Conservation (phyloP, 2,797 vertebrate genomes). For the Gymnothorax reevesii region DNA sequence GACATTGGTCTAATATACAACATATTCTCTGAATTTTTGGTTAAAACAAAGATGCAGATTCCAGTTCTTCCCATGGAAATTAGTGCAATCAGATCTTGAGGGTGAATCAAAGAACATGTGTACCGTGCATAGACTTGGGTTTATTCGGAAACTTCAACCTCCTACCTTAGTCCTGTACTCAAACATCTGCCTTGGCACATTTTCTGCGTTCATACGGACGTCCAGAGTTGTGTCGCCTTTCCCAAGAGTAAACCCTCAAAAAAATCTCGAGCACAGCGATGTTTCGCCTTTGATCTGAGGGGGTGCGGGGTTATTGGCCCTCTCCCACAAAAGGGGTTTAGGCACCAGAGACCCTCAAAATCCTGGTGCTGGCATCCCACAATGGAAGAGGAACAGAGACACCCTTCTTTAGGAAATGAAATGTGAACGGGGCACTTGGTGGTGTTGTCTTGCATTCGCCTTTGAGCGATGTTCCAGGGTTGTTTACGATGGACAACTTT, state of each 20-base stretch:
- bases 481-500: slow-evolving; percentile 63
- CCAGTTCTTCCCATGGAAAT: not conserved
- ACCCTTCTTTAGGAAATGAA: slow-evolving; percentile 59
- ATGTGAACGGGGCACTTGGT: slow-evolving; percentile 54
- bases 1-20: not conserved
- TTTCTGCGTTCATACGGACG: slow-evolving; percentile 45
- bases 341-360: slow-evolving; percentile 67
- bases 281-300: slow-evolving; percentile 75
- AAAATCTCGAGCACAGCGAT: slow-evolving; percentile 69
- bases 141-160: slow-evolving; percentile 51
- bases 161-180: slow-evolving; percentile 62
- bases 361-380: slow-evolving; percentile 69
- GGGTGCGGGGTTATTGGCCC: slow-evolving; percentile 72
- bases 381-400: slow-evolving; percentile 58
- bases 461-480: slow-evolving; percentile 57
- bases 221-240: slow-evolving; percentile 57
- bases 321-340: slow-evolving; percentile 71
- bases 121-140: slow-evolving; percentile 40
- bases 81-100: not conserved
- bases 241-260: slow-evolving; percentile 69
- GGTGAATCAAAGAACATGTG: not conserved
- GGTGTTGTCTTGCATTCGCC: slow-evolving; percentile 55
- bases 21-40: not conserved
- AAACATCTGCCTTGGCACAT: slow-evolving; percentile 61
- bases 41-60: not conserved